Base-by-base conservation (phyloP, 2,113 vertebrate species). In the Bubo bubo region DNA sequence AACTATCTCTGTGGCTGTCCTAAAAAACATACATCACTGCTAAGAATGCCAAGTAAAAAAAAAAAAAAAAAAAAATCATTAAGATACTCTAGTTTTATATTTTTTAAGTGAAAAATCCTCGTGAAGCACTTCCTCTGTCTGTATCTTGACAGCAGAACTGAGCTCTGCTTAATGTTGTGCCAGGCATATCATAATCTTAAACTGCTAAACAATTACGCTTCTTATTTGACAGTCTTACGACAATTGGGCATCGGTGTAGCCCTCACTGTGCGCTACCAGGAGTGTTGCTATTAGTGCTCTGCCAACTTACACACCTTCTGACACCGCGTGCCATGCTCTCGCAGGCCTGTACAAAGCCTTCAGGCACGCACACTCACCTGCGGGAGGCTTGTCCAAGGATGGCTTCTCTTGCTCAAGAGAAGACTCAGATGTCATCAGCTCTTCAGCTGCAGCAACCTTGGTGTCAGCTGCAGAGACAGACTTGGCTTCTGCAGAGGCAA, bases 321-420 rank as follows among this genome's bases (percentile, higher is more conserved):
- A 6, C 34, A 4, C 35, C 34, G 8, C 37, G 16, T 8, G 21
- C 37, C 4, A 1, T 0, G 20, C 12, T n/a, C 2, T 2, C 26
- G 9, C 30, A 3, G 21, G 39, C 21, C 41, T 8, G 55, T 52
- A 5, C 0, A 2, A 26, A 49, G 58, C 41, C 20, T 16, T n/a
- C 3, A 5, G 56, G 26, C 30, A 9, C 1, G 8, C 9, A 8
- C 0, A 2, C 92, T 82, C 94, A 98, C 97, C 96, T 95, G 95
- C 56, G 21, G 74, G 30, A 24, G 28, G 1, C 28, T 58, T 35
- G 10, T 6, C 9, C 0, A 41, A 32, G 37, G 67, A 66, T 4
- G 75, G 15, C 22, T 37, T 37, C 32, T 85, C 71, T 2, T 55
- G 91, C 67, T 79, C 47, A 11, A 7, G 43, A 14, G 82, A 41